These are phyloP conservation scores for Serrognathus titanus DNA, from an alignment of 2,888 invertebrate genomes.

Conservation along the genomic window DNA sequence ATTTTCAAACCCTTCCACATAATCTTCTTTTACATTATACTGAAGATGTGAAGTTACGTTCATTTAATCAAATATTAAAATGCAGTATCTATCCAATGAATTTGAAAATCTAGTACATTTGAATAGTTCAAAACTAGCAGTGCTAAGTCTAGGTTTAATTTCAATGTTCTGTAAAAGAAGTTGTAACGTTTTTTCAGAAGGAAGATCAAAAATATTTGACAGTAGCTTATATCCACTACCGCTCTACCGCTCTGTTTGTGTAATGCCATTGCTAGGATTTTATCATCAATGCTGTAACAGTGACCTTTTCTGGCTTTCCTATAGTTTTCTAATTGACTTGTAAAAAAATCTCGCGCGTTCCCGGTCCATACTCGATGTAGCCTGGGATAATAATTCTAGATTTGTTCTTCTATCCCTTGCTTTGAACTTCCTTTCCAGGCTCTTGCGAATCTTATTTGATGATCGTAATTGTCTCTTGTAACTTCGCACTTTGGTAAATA, in stretches of 20 bases:
- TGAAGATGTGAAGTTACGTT: background rate
- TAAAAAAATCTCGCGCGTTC: background rate
- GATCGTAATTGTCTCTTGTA: too few relatives aligned
- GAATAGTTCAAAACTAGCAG: conserved; percentile 4
- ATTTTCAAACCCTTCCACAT: conserved; percentile 24
- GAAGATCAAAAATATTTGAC: conserved; percentile 8
- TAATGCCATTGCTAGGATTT: conserved; percentile 12
- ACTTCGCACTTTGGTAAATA: too few relatives aligned
- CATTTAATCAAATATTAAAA: conserved; percentile 23
- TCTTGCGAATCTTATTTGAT: too few relatives aligned
- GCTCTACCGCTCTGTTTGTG: conserved; percentile 14
- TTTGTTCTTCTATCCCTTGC: too few relatives aligned
- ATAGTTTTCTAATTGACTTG: background rate
- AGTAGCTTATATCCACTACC: conserved; percentile 14
- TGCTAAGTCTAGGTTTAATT: conserved; percentile 5
- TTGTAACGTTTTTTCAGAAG: conserved; percentile 7
- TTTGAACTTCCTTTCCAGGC: too few relatives aligned
- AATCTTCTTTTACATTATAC: conserved; percentile 7
- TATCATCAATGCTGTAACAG: conserved; percentile 4
- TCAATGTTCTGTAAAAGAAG: background rate
- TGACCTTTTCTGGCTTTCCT: background rate
- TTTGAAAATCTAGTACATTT: conserved; percentile 4
- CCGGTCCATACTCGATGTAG: conserved; percentile 3
- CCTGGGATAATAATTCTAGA: background rate
- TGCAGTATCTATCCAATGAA: conserved; percentile 15